These are phyloP conservation scores for Hirtodrosophila trivittata DNA, from an alignment of 2,888 invertebrate genomes.

Conservation along the genomic window DNA sequence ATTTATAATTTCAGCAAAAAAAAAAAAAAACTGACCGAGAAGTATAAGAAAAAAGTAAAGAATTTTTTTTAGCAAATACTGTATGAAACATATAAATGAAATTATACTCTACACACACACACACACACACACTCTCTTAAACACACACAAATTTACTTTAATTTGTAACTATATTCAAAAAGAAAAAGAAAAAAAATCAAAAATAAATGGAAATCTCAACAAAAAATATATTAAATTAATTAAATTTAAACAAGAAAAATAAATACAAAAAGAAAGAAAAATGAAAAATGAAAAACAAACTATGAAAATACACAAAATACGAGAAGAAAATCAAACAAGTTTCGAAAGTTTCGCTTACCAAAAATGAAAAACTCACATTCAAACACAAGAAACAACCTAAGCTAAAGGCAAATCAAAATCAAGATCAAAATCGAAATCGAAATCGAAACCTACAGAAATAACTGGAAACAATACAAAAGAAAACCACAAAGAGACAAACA, in stretches of 20 bases:
- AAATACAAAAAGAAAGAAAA: conserved; percentile 5
- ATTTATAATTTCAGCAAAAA: no score
- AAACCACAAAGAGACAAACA: conserved; percentile 21
- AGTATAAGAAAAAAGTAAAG: no score
- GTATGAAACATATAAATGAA: conserved; percentile 2
- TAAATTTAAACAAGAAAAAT: not conserved
- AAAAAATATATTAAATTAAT: no score
- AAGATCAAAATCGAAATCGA: not conserved
- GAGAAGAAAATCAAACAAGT: not conserved
- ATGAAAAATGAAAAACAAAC: conserved; percentile 20
- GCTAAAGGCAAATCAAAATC: not conserved
- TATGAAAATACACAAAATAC: conserved; percentile 12
- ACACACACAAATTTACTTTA: conserved; percentile 42
- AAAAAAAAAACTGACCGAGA: no score
- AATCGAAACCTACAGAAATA: conserved; percentile 2
- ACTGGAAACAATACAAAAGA: conserved; percentile 21
- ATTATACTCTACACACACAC: conserved; percentile 9
- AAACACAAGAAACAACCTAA: conserved; percentile 32
- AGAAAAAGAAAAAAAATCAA: conserved; percentile 7
- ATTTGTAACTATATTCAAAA: conserved; percentile 33
- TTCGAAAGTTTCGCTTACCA: conserved; percentile 40
- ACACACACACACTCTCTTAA: no score
- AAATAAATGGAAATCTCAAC: conserved; percentile 22
- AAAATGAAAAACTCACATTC: conserved; percentile 39
- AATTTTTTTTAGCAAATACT: no score